Evolutionary conservation across 2,113 vertebrate species (phyloP), one percentile per base, ranked within the genome.

Genomic region (Meles meles): DNA sequence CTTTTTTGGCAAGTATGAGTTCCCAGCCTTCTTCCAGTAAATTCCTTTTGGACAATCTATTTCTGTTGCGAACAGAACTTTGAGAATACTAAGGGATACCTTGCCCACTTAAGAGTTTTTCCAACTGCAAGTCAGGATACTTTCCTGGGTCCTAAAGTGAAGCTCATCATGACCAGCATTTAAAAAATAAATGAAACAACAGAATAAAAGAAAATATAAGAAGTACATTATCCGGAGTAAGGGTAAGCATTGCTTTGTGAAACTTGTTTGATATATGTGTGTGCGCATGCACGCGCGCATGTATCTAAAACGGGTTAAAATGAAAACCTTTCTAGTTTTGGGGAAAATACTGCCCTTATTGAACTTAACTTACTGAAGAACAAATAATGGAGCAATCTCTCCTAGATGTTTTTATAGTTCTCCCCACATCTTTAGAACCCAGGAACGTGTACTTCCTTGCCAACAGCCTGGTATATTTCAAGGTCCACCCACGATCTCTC

Each of bases 261-360:
- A 72, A 44, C 47, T 27, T 42, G 17, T 82, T 52, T 63, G 67
- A 74, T 39, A 39, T 31, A 63, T 1, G n/a, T 3, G 29, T 0
- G 10, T 57, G 4, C 55, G 39, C 83, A 47, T 77, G 31, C 13
- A 7, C 15, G 31, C 69, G 27, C 5, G 12, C 23, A 4, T 63
- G 42, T 44, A 2, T 74, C 82, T 37, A 69, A 92, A 81, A 88
- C 17, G 63, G 29, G 31, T 55, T 96, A 93, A 88, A 92, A 85
- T 29, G 7, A 97, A 94, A 94, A 85, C 14, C 93, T 77, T 88
- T 71, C 82, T 65, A 81, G n/a, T 81, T 77, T 59, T 89, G 37
- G 52, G 52, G 72, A 80, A 93, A 94, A 83, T 57, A 94, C 0
- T 89, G 31, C 9, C 84, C 31, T 88, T 47, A 72, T 0, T 96